Conservation (phyloP, 2,113 vertebrate genomes). For the Leptosomus discolor region DNA sequence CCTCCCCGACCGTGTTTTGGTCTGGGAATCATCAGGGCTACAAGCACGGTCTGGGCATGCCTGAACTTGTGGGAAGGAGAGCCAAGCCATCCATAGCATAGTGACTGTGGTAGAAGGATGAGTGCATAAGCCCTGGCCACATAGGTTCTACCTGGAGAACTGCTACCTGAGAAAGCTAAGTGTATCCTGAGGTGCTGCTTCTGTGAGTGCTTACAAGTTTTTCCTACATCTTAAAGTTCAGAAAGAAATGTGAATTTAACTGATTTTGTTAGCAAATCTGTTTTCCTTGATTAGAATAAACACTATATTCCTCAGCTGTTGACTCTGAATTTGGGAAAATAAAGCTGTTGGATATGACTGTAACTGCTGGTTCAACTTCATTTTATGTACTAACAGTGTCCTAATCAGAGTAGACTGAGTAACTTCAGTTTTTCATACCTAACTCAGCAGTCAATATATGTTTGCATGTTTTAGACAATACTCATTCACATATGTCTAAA, state of each 20-base stretch:
- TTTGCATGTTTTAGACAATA: not conserved
- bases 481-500: not conserved
- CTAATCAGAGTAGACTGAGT: not conserved
- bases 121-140: not conserved
- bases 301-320: not conserved
- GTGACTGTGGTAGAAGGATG: not conserved
- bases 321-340: not conserved
- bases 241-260: not conserved
- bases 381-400: not conserved
- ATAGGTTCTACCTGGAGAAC: not conserved
- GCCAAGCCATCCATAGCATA: accelerated
- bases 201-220: not conserved
- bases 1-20: accelerated
- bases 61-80: not conserved
- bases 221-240: not conserved
- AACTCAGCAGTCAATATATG: not conserved
- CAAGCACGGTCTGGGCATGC: not conserved
- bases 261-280: not conserved
- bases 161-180: not conserved
- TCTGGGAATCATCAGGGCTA: not conserved
- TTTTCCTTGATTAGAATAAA: not conserved
- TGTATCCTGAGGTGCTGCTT: not conserved
- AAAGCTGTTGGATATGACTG: not conserved
- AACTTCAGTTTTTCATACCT: not conserved
- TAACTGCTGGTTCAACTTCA: not conserved